Base-by-base conservation (phyloP, 2,113 vertebrate species). In the Chelonoidis abingdonii region DNA sequence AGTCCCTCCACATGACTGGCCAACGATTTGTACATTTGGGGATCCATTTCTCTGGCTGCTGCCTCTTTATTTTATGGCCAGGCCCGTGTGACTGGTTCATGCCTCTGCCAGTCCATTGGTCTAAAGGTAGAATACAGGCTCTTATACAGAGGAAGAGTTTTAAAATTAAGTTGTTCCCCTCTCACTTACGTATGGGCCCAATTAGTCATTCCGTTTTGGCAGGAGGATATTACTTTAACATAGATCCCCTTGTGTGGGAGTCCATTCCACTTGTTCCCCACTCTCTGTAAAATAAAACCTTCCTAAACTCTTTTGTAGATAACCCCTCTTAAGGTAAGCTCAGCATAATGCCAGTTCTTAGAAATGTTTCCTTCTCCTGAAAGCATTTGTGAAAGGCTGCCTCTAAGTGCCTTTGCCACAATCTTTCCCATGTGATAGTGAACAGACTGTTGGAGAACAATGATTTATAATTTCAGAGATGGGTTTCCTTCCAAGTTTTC, bases 321-420 rank as follows among this genome's bases (percentile, higher is more conserved):
- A 88, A 81, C 50, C 87, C 54, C 3, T 89, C 84, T 96, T 89
- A 95, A 83, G n/a, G 59, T 92, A 96, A 97, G 90, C 91, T 94
- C 41, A 72, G 93, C 89, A 94, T 84, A 89, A 93, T n/a, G 35
- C 49, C 83, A 50, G 85, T 54, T 62, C 90, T 97, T 86, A 38
- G 24, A 88, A 95, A 91, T 89, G 54, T 5, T 49, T 85, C 83
- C 62, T 10, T 91, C 82, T 93, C 89, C 76, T 87, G 54, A 96
- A 88, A 29, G 90, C 4, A 10, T 2, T 94, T 25, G 54, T 92
- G 75, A 83, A 83, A 91, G 25, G 27, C 92, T 89, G 93, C 69
- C 84, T 38, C 91, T 92, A 92, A 93, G 84, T 94, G 57, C 53
- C 62, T 87, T 96, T 91, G 35, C 38, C 88, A 87, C 27, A 89